A percentile compares a stretch with the other conserved stretches of the same genome.
These are phyloP conservation scores for Drosophila suzukii DNA, from an alignment of 1,140 invertebrate genomes.

Conservation along the genomic window DNA sequence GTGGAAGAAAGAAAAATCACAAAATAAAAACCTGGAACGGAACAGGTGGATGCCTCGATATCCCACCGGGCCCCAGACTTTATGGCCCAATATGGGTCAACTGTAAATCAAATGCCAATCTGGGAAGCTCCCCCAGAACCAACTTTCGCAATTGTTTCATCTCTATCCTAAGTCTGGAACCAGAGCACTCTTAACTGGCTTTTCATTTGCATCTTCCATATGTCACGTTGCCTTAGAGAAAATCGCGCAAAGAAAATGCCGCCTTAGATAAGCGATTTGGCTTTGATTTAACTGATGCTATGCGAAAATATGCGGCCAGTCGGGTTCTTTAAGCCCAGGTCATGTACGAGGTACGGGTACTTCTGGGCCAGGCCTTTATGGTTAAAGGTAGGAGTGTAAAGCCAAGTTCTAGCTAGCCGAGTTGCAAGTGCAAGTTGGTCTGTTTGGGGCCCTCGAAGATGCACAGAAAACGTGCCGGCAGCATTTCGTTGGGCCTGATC, in stretches of 20 bases:
- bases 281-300: slow-evolving; percentile 80
- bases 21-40: slow-evolving; percentile 27
- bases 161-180: background rate
- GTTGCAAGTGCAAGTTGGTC: slow-evolving; percentile 49
- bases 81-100: slow-evolving; percentile 71
- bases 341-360: slow-evolving; percentile 29
- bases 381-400: background rate
- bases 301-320: slow-evolving; percentile 67
- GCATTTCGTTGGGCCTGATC: slow-evolving; percentile 61
- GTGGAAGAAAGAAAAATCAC: background rate
- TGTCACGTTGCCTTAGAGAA: slow-evolving; percentile 55
- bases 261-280: slow-evolving; percentile 77
- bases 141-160: slow-evolving; percentile 15
- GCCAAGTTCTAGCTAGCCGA: slow-evolving; percentile 17
- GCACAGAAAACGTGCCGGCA: slow-evolving; percentile 43
- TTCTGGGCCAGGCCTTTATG: slow-evolving; percentile 18
- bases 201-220: slow-evolving; percentile 27
- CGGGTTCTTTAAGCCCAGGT: slow-evolving; percentile 17
- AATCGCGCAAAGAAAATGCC: slow-evolving; percentile 54
- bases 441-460: slow-evolving; percentile 25
- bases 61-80: slow-evolving; percentile 11
- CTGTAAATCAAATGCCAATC: slow-evolving; percentile 40
- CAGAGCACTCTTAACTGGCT: slow-evolving; percentile 8
- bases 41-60: slow-evolving; percentile 25
- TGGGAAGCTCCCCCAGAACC: background rate